These are phyloP conservation scores for Triplophysa yarkandensis DNA, from an alignment of 2,797 vertebrate genomes.

Conservation along the genomic window DNA sequence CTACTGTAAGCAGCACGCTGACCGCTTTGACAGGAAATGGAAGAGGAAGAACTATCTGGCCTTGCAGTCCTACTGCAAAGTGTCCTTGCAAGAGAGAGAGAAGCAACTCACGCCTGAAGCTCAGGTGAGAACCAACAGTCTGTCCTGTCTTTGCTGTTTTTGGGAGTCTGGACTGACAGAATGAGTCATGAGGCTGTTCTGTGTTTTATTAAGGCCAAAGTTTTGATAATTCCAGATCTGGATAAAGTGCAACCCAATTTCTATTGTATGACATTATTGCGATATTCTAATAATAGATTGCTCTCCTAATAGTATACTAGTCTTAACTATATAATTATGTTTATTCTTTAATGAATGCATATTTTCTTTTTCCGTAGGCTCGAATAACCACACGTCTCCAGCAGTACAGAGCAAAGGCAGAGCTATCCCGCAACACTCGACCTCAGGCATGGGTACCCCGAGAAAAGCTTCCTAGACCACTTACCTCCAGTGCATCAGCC, in stretches of 20 bases:
- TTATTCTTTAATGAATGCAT: not conserved
- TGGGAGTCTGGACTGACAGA: not conserved
- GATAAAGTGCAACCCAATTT: not conserved
- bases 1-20: constrained; percentile 98
- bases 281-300: too few species aligned
- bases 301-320: too few species aligned
- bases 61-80: constrained; percentile 96
- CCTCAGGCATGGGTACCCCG: constrained; percentile 97
- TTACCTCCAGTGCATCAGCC: constrained; percentile 96
- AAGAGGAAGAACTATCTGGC: constrained; percentile 98
- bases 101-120: constrained; percentile 94
- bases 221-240: not conserved
- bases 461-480: constrained; percentile 92
- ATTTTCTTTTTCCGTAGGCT: constrained; percentile 72
- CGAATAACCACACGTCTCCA: constrained; percentile 93
- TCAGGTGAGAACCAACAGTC: constrained; percentile 77
- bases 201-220: too few species aligned
- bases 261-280: not conserved
- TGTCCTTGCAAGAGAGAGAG: constrained; percentile 94
- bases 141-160: not conserved
- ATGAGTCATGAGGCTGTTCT: not conserved
- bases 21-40: constrained; percentile 99
- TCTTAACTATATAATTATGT: not conserved
- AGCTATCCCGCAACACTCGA: constrained; percentile 90
- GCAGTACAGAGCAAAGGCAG: constrained; percentile 94